Percentiles rank a stretch among this genome's conserved stretches.
Conservation (phyloP, 2,113 vertebrate species). For the Oplegnathus fasciatus region DNA sequence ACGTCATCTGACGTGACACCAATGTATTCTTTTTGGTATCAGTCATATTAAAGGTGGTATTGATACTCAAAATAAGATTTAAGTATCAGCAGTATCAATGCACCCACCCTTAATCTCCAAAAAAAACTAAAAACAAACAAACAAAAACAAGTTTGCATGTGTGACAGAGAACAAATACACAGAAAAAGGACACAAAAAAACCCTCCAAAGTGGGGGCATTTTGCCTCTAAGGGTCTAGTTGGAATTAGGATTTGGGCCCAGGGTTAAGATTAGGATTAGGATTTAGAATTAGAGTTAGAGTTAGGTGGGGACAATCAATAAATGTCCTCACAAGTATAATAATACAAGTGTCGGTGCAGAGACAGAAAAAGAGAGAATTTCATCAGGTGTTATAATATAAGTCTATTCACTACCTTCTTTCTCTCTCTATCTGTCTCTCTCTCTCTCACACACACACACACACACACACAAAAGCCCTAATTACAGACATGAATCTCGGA, state of each 20-base stretch:
- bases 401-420: background rate
- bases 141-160: background rate
- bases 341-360: background rate
- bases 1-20: background rate
- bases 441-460: conserved; percentile 21
- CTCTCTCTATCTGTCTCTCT: background rate
- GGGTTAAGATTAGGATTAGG: conserved; percentile 22
- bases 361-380: conserved; percentile 6
- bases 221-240: background rate
- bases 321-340: conserved; percentile 13
- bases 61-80: background rate
- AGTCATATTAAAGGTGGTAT: background rate
- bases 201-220: background rate
- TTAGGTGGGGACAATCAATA: background rate
- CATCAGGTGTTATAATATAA: background rate
- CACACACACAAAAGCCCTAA: conserved; percentile 62
- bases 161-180: background rate
- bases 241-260: conserved; percentile 23
- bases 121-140: too few relatives aligned
- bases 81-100: background rate
- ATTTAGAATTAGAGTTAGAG: background rate
- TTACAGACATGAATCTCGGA: conserved; percentile 74
- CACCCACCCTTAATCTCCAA: background rate
- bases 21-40: background rate
- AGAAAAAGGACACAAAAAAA: background rate